Evolutionary conservation across 2,888 invertebrate genomes (phyloP), one percentile per base, ranked within the genome.

Genomic region (Nemotelus nigrinus): DNA sequence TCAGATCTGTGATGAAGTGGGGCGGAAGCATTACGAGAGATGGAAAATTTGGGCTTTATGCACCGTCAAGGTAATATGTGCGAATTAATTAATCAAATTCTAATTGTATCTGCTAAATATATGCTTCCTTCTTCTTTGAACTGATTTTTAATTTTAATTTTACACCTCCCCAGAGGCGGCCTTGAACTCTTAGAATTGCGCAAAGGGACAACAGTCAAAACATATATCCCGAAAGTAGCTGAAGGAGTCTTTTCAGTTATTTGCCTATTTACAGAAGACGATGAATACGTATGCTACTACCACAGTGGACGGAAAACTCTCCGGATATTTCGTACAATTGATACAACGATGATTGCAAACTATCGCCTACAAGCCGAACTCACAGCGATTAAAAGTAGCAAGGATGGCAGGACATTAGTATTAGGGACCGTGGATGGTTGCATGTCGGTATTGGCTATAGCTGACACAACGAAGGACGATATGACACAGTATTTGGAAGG

Each of bases 161-260:
- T 25, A 25, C 25, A 25, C 25, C 25, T 25, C 25, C 88, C 83
- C 64, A 91, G 98, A 74, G 99, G 99, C 0, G 99, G 99, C 0
- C 88, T 99, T 2, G 98, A 99, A 84, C 90, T 98, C 50, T 90
- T 96, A 8, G 98, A 99, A 85, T 88, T 99, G 80, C 96, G 96
- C 84, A 93, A 95, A 83, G 98, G 98, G 0, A 91, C 93, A 68
- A 94, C 94, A 0, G 92, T 96, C 0, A 94, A 94, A 85, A 97
- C 95, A 0, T 94, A 97, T 81, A 98, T 99, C 80, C 96, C 96
- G 4, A 92, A 95, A 85, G 94, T 98, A 0, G 98, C 98, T 0
- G 98, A 99, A 86, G 99, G 99, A 0, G 98, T 99, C 0, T 98
- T 98, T 86, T 96, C 96, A 2, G 96, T 98, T 41, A 96, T 97